A percentile compares a stretch with the other conserved stretches of the same genome.
Conservation (phyloP, 2,113 vertebrate genomes). For the Amblyornis subalaris region DNA sequence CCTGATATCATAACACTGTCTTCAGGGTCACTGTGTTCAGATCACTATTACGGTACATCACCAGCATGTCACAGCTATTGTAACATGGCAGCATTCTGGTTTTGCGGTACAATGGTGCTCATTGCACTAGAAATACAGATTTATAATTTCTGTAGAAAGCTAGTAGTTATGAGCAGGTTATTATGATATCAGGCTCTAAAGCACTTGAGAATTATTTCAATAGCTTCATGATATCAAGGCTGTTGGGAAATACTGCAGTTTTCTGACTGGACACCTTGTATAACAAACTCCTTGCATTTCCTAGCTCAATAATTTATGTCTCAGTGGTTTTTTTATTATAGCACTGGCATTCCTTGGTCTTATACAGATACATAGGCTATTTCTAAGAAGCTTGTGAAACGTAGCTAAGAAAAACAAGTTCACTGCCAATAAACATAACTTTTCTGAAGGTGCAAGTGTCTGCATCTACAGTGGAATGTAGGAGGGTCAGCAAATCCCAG, state of each 20-base stretch:
- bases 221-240: neutral
- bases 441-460: neutral
- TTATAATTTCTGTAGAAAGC: neutral
- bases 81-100: neutral
- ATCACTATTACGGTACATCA: neutral
- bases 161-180: neutral
- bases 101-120: neutral
- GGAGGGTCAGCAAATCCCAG: neutral
- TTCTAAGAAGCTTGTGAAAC: neutral
- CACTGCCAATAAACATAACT: neutral
- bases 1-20: neutral
- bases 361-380: neutral
- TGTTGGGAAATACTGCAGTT: neutral
- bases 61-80: neutral
- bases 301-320: neutral
- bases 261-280: neutral
- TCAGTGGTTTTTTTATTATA: neutral
- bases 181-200: neutral
- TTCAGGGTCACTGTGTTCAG: neutral
- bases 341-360: neutral
- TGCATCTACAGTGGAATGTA: neutral
- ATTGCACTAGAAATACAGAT: neutral
- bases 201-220: neutral
- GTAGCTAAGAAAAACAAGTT: neutral
- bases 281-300: neutral